Conservation (phyloP, 2,797 vertebrate genomes). For the Rhinoraja longicauda region DNA sequence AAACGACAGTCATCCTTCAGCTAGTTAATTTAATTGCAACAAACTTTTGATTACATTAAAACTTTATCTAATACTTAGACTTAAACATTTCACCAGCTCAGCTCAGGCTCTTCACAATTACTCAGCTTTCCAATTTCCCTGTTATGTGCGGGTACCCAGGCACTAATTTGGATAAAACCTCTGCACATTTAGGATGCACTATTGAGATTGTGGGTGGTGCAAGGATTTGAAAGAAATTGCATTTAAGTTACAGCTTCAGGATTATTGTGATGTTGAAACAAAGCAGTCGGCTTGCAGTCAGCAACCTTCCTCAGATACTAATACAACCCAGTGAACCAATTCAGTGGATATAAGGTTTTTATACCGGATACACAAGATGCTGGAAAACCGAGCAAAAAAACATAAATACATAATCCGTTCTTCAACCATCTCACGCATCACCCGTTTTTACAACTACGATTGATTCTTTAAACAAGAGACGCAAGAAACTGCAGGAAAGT, state of each 20-base stretch:
- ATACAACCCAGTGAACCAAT: background rate
- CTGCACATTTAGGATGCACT: background rate
- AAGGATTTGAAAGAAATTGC: background rate
- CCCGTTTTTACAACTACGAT: no score
- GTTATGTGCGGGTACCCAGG: background rate
- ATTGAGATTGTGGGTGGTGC: background rate
- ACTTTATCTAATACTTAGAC: background rate
- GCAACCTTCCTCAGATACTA: background rate
- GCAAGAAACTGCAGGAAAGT: no score
- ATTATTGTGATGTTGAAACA: background rate
- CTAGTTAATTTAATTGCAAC: background rate
- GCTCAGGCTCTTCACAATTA: background rate
- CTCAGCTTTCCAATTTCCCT: background rate
- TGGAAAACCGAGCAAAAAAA: no score
- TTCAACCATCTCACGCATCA: no score
- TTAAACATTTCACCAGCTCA: background rate
- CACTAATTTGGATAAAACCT: background rate
- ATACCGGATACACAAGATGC: no score
- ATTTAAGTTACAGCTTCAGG: background rate
- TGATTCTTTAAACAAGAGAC: no score
- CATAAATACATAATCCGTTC: no score
- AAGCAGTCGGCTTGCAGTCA: no score
- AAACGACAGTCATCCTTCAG: background rate
- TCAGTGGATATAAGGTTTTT: background rate
- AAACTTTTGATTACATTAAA: background rate